Base-by-base conservation (phyloP, 2,113 vertebrate species). In the Syngnathus typhle region DNA sequence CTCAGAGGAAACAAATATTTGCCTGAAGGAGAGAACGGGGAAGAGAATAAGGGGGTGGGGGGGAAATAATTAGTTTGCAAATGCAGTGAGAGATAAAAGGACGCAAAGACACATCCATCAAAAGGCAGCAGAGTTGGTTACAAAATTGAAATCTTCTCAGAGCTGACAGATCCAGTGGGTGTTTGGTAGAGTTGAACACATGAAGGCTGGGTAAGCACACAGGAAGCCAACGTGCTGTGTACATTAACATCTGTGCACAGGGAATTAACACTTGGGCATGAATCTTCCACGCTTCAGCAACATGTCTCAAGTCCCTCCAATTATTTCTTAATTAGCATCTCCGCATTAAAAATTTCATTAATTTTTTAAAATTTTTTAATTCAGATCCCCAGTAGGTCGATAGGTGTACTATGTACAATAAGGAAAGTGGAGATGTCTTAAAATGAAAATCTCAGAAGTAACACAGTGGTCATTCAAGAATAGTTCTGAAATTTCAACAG, bases 1-100 rank as follows among this genome's bases (percentile, higher is more conserved):
- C 94, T 94, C 92, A 93, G 93, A 95, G 92, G 92, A 95, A 91
- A 94, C 94, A 97, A 94, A 95, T 94, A 95, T 95, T 95, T 95
- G 91, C 94, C 93, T 93, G 91, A 93, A 94, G 93, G 92, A 89
- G 78, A 69, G 73, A 66, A 71, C 13, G 90, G 89, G 78, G 68
- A 72, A 64, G 71, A 32, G 90, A 91, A 91, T 86, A 82, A 82
- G 79, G 91, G 13, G 68, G 60, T 64, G 63, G 71, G 93, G 93
- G 87, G 93, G 94, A 94, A 95, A 95, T 94, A 96, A 96, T 95
- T 95, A 95, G 92, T 95, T 96, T 95, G 92, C 94, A 94, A 93
- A 93, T 90, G 91, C 92, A 89, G 89, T 87, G 90, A 92, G 89
- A 92, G 90, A 95, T 94, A 94, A 95, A 94, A 95, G 92, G 93